Base-by-base conservation (phyloP, 2,888 invertebrate genomes). In the Parasteatoda lunata region DNA sequence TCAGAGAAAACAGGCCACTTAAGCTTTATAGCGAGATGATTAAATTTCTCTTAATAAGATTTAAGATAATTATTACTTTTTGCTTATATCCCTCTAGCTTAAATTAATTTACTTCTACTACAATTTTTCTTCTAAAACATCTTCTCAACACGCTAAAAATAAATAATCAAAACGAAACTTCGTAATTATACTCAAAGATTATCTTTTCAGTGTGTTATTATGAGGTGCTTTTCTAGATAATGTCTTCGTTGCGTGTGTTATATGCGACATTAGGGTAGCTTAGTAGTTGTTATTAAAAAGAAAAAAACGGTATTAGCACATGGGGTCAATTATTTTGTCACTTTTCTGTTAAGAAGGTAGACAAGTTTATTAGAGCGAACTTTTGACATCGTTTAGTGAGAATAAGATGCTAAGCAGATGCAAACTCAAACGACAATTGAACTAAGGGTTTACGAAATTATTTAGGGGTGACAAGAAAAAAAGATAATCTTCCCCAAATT, bases 21-120 rank as follows among this genome's bases (percentile, higher is more conserved):
- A 77, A 83, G 77, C 70, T 71, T 83, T 76, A 83, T 83, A 83
- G 71, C 68, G 77, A 77, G 83, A 77, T 83, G 83, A 83, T 83
- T 83, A 83, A 83, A 83, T 76, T 77, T 83, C 76, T 77, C 77
- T 77, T 83, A 83, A 83, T 83, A 83, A 83, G 83, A 83, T 83
- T 83, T 83, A 70, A 83, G 83, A 83, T 83, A 83, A 83, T 83
- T 83, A 83, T 83, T 77, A 83, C 83, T 83, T 83, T 83, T 83
- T 83, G 71, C 83, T 83, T 71, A 77, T 77, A 77, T 52, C 83
- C 83, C 77, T 83, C 83, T 71, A 83, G 83, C 70, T 77, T 77
- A 83, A 83, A 83, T 83, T 83, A 83, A 83, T 83, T 77, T 83
- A 83, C 83, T 71, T 77, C 71, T 77, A 77, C 66, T 52, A 65